Evolutionary conservation across 2,113 vertebrate species (phyloP).

Genomic region (Bubo blakistoni): DNA sequence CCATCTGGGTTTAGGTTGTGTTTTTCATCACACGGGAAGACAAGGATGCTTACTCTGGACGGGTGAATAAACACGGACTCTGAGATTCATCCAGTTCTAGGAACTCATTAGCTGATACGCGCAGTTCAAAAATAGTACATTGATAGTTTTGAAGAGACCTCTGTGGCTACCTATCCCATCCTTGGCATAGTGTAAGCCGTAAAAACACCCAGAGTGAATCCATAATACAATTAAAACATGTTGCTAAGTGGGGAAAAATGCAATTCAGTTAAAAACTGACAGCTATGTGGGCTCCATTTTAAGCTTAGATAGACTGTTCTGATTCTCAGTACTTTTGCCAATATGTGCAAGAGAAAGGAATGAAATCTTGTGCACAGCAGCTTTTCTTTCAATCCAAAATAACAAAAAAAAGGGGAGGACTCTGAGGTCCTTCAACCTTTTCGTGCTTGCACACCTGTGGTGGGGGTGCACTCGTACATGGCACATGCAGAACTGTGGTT

Average conservation of each 20-base stretch:
- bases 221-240: not conserved
- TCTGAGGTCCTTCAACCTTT: not conserved
- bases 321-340: not conserved
- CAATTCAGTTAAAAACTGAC: not conserved
- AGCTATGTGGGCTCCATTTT: not conserved
- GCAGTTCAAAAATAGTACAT: accelerated
- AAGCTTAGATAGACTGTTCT: not conserved
- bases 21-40: too few species aligned
- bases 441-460: not conserved
- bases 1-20: accelerated
- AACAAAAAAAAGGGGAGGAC: too few species aligned
- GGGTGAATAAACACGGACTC: accelerated
- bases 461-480: not conserved
- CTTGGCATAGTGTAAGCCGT: not conserved
- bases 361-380: not conserved
- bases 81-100: not conserved
- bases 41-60: accelerated
- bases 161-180: not conserved
- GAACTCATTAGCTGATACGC: not conserved
- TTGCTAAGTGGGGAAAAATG: not conserved
- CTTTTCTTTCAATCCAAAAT: not conserved
- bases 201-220: not conserved
- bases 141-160: not conserved
- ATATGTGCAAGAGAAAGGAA: not conserved
- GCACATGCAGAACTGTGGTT: too few species aligned